Conservation (phyloP, 2,113 vertebrate species). For the Taurulus bubalis region DNA sequence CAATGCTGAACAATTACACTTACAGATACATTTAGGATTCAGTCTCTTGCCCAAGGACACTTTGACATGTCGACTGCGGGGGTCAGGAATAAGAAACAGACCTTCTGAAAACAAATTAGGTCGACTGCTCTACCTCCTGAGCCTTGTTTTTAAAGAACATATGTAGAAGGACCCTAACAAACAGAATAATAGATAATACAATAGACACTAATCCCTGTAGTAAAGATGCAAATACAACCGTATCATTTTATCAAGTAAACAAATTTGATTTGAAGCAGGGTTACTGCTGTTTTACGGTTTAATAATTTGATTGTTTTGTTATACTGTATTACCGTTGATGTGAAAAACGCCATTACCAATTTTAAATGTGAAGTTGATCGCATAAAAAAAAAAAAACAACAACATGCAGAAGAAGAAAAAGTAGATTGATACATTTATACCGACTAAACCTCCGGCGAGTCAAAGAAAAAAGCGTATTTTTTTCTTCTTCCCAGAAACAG, state of each 20-base stretch:
- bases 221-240: neutral
- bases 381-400: too few relatives aligned
- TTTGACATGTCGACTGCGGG: too few relatives aligned
- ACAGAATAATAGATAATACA: neutral
- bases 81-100: too few relatives aligned
- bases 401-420: neutral
- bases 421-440: neutral
- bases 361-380: neutral
- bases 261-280: neutral
- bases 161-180: too few relatives aligned
- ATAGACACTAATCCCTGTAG: neutral
- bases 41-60: too few relatives aligned
- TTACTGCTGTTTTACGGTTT: neutral
- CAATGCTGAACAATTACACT: too few relatives aligned
- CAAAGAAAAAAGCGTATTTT: neutral
- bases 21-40: too few relatives aligned
- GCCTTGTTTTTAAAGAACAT: too few relatives aligned
- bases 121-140: too few relatives aligned
- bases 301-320: neutral
- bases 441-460: slow-evolving; percentile 22
- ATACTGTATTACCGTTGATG: neutral
- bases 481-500: too few relatives aligned
- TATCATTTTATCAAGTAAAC: neutral
- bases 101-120: too few relatives aligned
- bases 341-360: neutral